Conservation (phyloP, 2,888 invertebrate species). For the Unio pictorum region DNA sequence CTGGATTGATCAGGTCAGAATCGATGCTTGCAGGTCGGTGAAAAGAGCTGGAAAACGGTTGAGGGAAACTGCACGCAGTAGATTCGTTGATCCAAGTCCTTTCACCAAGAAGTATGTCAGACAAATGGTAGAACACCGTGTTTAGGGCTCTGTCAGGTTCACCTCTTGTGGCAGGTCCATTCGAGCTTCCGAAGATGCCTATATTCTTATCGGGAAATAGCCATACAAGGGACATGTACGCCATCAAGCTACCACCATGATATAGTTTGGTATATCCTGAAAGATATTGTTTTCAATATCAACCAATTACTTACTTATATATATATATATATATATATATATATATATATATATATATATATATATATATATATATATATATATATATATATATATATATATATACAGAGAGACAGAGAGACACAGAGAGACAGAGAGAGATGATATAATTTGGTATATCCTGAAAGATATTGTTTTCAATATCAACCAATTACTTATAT, state of each 20-base stretch:
- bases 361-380: no score
- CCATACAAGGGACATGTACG: slow-evolving; percentile 27
- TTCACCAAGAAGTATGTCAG: slow-evolving; percentile 31
- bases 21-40: neutral
- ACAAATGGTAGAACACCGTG: slow-evolving; percentile 20
- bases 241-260: slow-evolving; percentile 28
- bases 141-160: neutral
- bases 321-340: no score
- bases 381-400: no score
- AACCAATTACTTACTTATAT: no score
- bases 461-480: no score
- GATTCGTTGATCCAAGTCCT: slow-evolving; percentile 42
- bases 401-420: no score
- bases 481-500: no score
- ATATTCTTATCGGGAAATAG: slow-evolving; percentile 19
- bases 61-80: slow-evolving; percentile 39
- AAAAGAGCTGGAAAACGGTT: slow-evolving; percentile 12
- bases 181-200: slow-evolving; percentile 28
- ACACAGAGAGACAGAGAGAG: no score
- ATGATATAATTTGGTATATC: no score
- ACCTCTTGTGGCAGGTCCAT: slow-evolving; percentile 16
- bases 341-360: no score
- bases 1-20: slow-evolving; percentile 3
- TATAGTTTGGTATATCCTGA: slow-evolving; percentile 15
- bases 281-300: neutral